phyloP scores from a whole-genome alignment of 2,797 vertebrate species.

The Myotis daubentonii region DNA sequence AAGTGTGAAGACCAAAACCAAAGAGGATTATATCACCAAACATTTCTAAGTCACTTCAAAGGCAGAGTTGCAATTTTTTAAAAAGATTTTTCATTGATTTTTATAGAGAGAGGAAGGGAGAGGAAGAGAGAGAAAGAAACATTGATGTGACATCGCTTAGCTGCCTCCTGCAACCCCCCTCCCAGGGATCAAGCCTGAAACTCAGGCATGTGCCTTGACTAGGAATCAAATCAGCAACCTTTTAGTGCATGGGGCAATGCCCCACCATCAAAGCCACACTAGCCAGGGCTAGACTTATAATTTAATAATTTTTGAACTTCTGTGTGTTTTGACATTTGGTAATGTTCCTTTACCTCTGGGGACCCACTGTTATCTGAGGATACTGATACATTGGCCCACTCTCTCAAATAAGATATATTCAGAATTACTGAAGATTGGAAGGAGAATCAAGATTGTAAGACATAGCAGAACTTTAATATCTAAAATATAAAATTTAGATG shows the following conservation, averaged over 20 bases:
- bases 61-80: not conserved
- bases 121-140: too few species aligned
- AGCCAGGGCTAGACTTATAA: not conserved
- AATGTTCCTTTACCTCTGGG: not conserved
- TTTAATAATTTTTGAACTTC: not conserved
- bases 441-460: not conserved
- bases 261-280: too few species aligned
- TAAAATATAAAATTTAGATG: not conserved
- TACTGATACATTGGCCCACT: not conserved
- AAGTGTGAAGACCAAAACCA: not conserved
- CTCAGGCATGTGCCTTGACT: too few species aligned
- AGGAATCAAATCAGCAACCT: too few species aligned
- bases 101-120: too few species aligned
- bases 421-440: not conserved
- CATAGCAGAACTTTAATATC: not conserved
- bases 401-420: not conserved
- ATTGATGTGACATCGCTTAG: too few species aligned
- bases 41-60: not conserved
- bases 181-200: too few species aligned
- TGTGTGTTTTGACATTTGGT: not conserved
- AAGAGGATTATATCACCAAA: not conserved
- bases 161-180: too few species aligned
- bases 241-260: too few species aligned
- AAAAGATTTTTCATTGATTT: too few species aligned
- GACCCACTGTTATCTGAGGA: not conserved